phyloP scores from a whole-genome alignment of 37 sponge, comb jelly and placozoan genomes.

The Oscarella lobularis region DNA sequence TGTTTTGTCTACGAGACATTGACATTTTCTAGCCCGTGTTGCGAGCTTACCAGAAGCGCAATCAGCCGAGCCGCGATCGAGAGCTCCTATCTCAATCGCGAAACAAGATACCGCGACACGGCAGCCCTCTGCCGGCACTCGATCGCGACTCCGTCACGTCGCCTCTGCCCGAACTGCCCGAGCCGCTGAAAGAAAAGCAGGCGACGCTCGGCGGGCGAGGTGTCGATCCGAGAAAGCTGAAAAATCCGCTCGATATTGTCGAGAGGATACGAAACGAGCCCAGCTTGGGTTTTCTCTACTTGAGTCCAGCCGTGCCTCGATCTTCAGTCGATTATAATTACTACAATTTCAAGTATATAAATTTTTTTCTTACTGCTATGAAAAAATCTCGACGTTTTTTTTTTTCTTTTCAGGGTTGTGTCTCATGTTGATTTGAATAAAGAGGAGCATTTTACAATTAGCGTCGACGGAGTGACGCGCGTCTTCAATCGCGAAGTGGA shows the following conservation, averaged over 20 bases:
- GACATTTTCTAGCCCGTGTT: not conserved
- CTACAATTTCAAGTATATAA: constrained; percentile 64
- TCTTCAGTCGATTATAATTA: constrained; percentile 72
- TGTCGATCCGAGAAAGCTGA: not conserved
- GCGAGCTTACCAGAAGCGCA: not conserved
- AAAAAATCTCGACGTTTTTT: too few species aligned
- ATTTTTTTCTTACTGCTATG: not conserved
- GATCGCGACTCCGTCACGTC: not conserved
- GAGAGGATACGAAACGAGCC: constrained; percentile 59
- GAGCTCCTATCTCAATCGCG: not conserved
- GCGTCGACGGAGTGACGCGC: constrained; percentile 75
- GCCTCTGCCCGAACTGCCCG: not conserved
- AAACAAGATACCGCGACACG: not conserved
- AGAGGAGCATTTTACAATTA: constrained; percentile 76
- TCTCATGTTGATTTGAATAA: constrained; percentile 59
- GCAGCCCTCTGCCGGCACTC: not conserved
- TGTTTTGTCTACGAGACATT: too few species aligned
- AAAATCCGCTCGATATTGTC: constrained; percentile 27
- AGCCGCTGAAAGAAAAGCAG: not conserved
- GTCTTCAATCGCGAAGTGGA: constrained; percentile 60
- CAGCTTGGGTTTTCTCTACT: constrained; percentile 85
- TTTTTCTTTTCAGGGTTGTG: constrained; percentile 42
- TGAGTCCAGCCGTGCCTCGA: constrained; percentile 46
- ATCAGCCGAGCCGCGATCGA: not conserved
- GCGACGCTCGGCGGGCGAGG: not conserved